Evolutionary conservation across 2,113 vertebrate genomes (phyloP).

Genomic region (Thamnaconus septentrionalis): DNA sequence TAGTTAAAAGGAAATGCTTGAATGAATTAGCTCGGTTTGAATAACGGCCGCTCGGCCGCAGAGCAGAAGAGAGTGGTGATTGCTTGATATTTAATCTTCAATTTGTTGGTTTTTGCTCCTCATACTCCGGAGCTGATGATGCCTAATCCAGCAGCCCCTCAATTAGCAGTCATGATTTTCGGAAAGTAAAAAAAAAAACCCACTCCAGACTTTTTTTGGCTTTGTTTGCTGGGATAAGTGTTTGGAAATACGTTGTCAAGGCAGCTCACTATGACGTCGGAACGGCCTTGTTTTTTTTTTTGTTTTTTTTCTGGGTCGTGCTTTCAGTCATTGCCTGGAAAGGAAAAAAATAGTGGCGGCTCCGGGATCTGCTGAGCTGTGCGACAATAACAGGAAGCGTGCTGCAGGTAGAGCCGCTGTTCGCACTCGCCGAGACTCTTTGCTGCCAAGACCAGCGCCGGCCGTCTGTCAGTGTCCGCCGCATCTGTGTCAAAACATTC

Average conservation of each 20-base stretch:
- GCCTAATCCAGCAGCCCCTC: conserved; percentile 26
- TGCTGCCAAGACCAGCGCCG: conserved; percentile 52
- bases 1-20: conserved; percentile 29
- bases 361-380: conserved; percentile 4
- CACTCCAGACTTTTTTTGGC: conserved; percentile 10
- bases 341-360: background rate
- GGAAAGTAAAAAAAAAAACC: conserved; percentile 12
- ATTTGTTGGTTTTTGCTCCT: conserved; percentile 49
- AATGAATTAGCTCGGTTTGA: conserved; percentile 39
- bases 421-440: conserved; percentile 37
- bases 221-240: conserved; percentile 7
- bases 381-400: conserved; percentile 63
- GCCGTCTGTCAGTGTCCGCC: conserved; percentile 64
- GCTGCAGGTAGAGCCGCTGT: conserved; percentile 51
- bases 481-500: conserved; percentile 81
- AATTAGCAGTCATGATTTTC: conserved; percentile 13
- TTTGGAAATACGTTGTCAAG: conserved; percentile 20
- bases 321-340: conserved; percentile 22
- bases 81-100: conserved; percentile 43
- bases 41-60: conserved; percentile 39
- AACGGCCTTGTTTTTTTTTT: conserved; percentile 13
- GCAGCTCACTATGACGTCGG: background rate
- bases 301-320: background rate
- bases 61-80: conserved; percentile 44
- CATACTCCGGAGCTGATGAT: conserved; percentile 19